Conservation (phyloP, 2,888 invertebrate genomes). For the Synergus itoensis region DNA sequence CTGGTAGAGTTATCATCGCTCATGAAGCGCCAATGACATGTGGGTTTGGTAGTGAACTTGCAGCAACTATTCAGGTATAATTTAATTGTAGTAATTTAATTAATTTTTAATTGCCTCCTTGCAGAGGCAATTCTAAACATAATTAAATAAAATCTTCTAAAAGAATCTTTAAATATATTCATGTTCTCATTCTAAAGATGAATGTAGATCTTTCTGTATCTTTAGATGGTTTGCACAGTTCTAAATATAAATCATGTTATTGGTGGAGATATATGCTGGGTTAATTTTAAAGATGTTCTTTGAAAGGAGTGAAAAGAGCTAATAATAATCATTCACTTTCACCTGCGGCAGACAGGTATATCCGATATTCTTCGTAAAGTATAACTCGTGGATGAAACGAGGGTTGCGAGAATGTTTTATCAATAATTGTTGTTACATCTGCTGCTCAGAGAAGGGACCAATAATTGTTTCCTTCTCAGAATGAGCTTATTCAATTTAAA, state of each 20-base stretch:
- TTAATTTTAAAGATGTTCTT: neutral
- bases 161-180: neutral
- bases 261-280: too few relatives aligned
- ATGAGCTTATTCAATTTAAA: too few relatives aligned
- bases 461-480: too few relatives aligned
- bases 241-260: too few relatives aligned
- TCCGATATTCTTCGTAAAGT: neutral
- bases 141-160: neutral
- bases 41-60: conserved; percentile 97
- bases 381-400: neutral
- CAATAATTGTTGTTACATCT: neutral
- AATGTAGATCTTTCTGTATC: too few relatives aligned
- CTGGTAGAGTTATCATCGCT: conserved; percentile 92
- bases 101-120: too few relatives aligned
- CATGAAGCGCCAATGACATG: conserved; percentile 98
- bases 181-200: neutral
- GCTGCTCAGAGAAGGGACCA: too few relatives aligned
- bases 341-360: too few relatives aligned
- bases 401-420: neutral
- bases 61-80: conserved; percentile 92
- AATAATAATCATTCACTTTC: too few relatives aligned
- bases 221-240: too few relatives aligned
- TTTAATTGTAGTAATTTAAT: neutral
- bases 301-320: neutral
- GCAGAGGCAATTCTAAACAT: neutral